Evolutionary conservation across 2,113 vertebrate species (phyloP).

Genomic region (Pangasianodon hypophthalmus): DNA sequence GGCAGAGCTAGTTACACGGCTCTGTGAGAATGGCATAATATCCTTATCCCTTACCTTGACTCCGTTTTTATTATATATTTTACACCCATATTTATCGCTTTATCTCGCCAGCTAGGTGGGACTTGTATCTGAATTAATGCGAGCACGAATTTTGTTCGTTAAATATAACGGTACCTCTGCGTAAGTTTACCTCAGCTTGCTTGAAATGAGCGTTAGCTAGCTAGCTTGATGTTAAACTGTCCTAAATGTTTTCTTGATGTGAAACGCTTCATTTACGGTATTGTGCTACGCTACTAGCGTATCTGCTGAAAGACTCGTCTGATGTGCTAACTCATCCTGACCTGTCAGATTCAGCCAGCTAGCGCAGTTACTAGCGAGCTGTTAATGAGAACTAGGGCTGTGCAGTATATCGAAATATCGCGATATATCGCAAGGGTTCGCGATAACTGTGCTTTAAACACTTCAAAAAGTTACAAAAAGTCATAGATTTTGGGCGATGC

Average conservation of each 20-base stretch:
- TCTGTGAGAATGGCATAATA: background rate
- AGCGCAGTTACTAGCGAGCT: background rate
- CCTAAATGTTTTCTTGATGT: background rate
- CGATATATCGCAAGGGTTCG: too few relatives aligned
- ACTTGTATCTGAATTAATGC: background rate
- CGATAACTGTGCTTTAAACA: too few relatives aligned
- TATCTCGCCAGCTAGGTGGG: background rate
- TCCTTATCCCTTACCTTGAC: background rate
- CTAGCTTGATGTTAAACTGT: background rate
- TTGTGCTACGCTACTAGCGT: background rate
- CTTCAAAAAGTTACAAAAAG: too few relatives aligned
- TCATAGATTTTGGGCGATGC: too few relatives aligned
- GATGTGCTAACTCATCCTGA: slow-evolving; percentile 10
- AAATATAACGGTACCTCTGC: background rate
- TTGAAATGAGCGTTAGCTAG: background rate
- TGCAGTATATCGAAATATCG: too few relatives aligned
- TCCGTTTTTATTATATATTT: too few relatives aligned
- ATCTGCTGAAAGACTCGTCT: background rate
- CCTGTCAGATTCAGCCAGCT: background rate
- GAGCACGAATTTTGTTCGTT: background rate
- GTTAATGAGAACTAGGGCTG: too few relatives aligned
- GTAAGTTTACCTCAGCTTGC: background rate
- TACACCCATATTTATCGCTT: background rate
- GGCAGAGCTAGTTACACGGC: background rate
- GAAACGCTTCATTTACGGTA: background rate